A percentile compares a stretch with the other conserved stretches of the same genome.
Evolutionary conservation across 2,113 vertebrate genomes (phyloP).

Genomic region (Mustela lutreola): DNA sequence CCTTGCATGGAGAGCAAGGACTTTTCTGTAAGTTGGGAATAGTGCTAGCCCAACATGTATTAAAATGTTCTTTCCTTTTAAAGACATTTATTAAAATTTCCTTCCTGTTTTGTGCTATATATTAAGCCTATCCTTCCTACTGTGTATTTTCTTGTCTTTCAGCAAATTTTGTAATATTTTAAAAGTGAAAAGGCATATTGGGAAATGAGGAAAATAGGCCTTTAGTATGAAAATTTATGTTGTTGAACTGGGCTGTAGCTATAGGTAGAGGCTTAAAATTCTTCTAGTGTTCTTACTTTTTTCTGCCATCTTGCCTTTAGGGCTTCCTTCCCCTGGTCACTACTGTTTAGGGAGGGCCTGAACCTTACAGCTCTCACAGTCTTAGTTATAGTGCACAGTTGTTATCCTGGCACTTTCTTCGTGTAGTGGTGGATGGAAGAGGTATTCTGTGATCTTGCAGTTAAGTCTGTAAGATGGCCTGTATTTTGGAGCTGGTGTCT

Average conservation of each 20-base stretch:
- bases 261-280: not conserved
- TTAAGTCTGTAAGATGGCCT: not conserved
- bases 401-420: not conserved
- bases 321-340: not conserved
- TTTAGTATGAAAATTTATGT: not conserved
- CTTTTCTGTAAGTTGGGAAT: not conserved
- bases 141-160: not conserved
- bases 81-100: slow-evolving; percentile 10
- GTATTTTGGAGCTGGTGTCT: not conserved
- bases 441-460: not conserved
- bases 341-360: not conserved
- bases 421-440: no score
- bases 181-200: not conserved
- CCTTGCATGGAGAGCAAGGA: not conserved
- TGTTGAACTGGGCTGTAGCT: not conserved
- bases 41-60: not conserved
- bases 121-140: not conserved
- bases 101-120: not conserved
- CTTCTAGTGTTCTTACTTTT: not conserved
- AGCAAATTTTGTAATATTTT: not conserved
- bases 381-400: no score
- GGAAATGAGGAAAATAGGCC: not conserved
- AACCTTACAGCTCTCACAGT: accelerated
- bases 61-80: slow-evolving; percentile 10
- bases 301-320: not conserved